A percentile compares a stretch with the other conserved stretches of the same genome.
These are phyloP conservation scores for Aphelinus atriplicis DNA, from an alignment of 1,140 invertebrate genomes.

Conservation along the genomic window DNA sequence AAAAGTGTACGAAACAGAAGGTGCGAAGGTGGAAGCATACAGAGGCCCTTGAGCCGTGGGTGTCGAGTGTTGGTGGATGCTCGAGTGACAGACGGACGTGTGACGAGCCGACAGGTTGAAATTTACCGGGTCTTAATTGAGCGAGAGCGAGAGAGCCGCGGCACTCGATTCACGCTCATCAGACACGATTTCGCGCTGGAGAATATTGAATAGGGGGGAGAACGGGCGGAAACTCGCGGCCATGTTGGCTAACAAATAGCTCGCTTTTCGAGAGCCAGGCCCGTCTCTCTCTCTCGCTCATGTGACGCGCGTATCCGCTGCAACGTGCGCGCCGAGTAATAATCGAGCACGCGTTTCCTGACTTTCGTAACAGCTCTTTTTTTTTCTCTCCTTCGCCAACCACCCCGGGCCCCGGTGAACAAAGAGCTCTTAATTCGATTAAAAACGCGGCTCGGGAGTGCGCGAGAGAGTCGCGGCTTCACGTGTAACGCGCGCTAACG, in stretches of 20 bases:
- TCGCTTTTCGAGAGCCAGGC: too few relatives aligned
- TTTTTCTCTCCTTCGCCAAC: too few relatives aligned
- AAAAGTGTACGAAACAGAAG: too few relatives aligned
- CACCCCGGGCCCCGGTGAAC: conserved; percentile 6
- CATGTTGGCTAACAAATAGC: conserved; percentile 41
- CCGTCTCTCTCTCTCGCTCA: not conserved
- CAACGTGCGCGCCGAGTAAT: not conserved
- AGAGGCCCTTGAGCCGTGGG: too few relatives aligned
- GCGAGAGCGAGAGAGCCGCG: conserved; percentile 30
- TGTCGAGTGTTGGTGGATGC: not conserved
- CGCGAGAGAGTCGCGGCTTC: too few relatives aligned
- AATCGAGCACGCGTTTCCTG: conserved; percentile 39
- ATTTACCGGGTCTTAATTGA: conserved; percentile 44
- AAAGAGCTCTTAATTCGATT: conserved; percentile 27
- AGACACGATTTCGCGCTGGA: conserved; percentile 48
- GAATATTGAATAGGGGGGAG: conserved; percentile 52
- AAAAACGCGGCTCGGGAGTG: not conserved
- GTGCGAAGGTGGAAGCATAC: too few relatives aligned
- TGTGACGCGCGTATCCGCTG: conserved; percentile 52
- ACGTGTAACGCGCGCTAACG: too few relatives aligned
- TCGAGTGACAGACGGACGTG: conserved; percentile 47
- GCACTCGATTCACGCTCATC: conserved; percentile 27
- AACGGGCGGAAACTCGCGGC: conserved; percentile 46
- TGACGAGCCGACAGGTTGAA: conserved; percentile 51
- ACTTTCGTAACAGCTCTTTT: conserved; percentile 5